These are phyloP conservation scores for Thalpophila matura DNA, from an alignment of 2,888 invertebrate genomes.

Conservation along the genomic window DNA sequence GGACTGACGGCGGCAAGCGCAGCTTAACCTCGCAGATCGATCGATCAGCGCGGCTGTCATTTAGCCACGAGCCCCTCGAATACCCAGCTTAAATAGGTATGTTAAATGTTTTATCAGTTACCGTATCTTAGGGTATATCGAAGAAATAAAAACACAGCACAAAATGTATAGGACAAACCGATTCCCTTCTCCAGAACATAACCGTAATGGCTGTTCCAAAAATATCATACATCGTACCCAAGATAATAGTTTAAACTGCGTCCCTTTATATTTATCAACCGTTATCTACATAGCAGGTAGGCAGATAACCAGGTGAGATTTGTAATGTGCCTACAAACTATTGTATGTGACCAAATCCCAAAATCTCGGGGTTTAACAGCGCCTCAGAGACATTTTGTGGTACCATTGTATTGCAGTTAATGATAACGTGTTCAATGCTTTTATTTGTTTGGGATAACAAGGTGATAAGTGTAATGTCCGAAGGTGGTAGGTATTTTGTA, in stretches of 20 bases:
- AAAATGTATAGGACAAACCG: too few species aligned
- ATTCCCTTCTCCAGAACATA: neutral
- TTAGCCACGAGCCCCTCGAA: too few species aligned
- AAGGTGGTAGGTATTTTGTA: neutral
- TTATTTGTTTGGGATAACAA: slow-evolving; percentile 31
- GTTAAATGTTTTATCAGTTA: too few species aligned
- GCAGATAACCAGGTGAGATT: slow-evolving; percentile 53
- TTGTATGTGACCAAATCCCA: slow-evolving; percentile 58
- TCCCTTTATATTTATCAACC: slow-evolving; percentile 42
- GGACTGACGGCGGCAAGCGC: too few species aligned
- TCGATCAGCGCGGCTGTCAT: too few species aligned
- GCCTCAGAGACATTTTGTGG: slow-evolving; percentile 62
- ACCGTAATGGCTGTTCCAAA: slow-evolving; percentile 16
- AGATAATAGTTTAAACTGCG: slow-evolving; percentile 24
- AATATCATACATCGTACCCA: slow-evolving; percentile 10
- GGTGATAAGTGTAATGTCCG: slow-evolving; percentile 32
- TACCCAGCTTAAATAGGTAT: too few species aligned
- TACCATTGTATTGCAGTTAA: slow-evolving; percentile 46
- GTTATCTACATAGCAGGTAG: slow-evolving; percentile 43
- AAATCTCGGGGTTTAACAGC: slow-evolving; percentile 53
- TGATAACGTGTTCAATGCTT: slow-evolving; percentile 43
- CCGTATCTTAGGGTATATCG: too few species aligned
- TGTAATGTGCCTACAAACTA: slow-evolving; percentile 54
- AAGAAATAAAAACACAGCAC: too few species aligned
- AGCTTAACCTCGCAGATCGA: too few species aligned